These are phyloP conservation scores for Polyergus mexicanus DNA, from an alignment of 1,140 invertebrate species.

Conservation along the genomic window DNA sequence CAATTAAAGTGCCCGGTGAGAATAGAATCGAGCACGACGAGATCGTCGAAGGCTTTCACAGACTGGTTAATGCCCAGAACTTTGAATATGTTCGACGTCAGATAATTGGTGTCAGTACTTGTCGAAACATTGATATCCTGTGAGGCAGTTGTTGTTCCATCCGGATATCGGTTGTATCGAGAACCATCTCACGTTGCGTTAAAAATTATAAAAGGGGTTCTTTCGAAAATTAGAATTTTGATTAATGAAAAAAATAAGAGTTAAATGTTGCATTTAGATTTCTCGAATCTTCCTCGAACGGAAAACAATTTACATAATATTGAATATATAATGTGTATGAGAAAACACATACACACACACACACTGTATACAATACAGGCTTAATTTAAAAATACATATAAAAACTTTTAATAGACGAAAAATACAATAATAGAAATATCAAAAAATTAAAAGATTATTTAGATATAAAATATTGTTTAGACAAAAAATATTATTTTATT, in stretches of 20 bases:
- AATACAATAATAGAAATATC: background rate
- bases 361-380: too few relatives aligned
- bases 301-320: background rate
- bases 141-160: conserved; percentile 66
- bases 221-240: background rate
- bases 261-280: background rate
- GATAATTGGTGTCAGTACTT: conserved; percentile 52
- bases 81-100: conserved; percentile 53
- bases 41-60: conserved; percentile 35
- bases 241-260: conserved; percentile 20
- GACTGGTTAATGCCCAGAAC: conserved; percentile 56
- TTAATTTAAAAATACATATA: background rate
- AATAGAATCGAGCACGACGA: conserved; percentile 32
- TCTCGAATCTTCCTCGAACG: background rate
- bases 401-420: background rate
- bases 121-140: conserved; percentile 58
- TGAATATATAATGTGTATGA: background rate
- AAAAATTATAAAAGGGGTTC: conserved; percentile 38
- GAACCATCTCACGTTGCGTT: conserved; percentile 24
- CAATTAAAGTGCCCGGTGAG: conserved; percentile 44
- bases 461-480: background rate
- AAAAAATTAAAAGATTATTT: background rate
- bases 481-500: background rate
- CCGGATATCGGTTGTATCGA: conserved; percentile 36
- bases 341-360: background rate